Evolutionary conservation across 1,140 invertebrate genomes (phyloP).

Genomic region (Elymnias hypermnestra): DNA sequence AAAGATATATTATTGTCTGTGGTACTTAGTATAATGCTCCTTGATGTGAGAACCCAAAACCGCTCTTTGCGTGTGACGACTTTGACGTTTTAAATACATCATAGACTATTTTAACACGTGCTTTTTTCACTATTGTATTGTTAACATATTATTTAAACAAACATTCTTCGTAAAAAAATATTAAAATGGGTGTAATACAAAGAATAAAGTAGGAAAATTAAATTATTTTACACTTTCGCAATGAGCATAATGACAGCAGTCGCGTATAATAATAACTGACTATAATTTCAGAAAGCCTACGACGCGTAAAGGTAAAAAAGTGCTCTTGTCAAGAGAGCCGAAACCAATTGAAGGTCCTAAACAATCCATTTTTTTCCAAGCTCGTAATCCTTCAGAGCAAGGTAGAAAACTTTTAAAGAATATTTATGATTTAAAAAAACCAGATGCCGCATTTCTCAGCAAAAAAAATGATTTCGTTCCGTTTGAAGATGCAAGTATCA

Average conservation of each 20-base stretch:
- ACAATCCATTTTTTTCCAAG: constrained; percentile 89
- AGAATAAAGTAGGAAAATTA: constrained; percentile 55
- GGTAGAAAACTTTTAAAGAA: constrained; percentile 90
- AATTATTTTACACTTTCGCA: neutral
- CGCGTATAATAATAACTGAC: constrained; percentile 1
- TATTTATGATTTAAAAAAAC: constrained; percentile 92
- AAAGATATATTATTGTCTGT: too few species aligned
- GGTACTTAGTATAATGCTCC: too few species aligned
- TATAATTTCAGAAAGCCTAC: constrained; percentile 86
- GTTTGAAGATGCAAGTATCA: constrained; percentile 88
- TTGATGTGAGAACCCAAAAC: too few species aligned
- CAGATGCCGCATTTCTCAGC: constrained; percentile 84
- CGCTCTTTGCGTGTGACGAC: too few species aligned
- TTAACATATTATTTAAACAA: too few species aligned
- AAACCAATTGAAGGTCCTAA: constrained; percentile 94
- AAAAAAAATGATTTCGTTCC: constrained; percentile 91
- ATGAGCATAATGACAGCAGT: neutral
- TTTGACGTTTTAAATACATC: too few species aligned
- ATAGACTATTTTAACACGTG: too few species aligned
- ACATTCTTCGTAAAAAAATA: neutral
- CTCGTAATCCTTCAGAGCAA: constrained; percentile 87
- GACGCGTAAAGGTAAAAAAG: constrained; percentile 91
- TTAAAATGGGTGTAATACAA: constrained; percentile 63
- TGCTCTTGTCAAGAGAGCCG: constrained; percentile 87
- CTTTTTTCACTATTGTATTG: too few species aligned